Conservation (phyloP, 2,113 vertebrate genomes). For the Cheilinus undulatus region DNA sequence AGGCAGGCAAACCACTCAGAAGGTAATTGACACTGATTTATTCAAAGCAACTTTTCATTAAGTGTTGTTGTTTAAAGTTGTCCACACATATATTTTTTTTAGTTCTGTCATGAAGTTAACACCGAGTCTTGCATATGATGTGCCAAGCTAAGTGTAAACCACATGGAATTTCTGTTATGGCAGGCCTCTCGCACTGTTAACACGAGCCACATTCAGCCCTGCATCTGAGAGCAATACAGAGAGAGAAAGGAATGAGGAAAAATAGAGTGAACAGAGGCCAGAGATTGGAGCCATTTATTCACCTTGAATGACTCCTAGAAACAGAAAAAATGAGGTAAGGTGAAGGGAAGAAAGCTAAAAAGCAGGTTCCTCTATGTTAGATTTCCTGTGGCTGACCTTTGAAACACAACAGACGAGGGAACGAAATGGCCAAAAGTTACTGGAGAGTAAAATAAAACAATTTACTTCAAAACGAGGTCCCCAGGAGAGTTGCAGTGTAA, state of each 20-base stretch:
- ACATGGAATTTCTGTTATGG: conserved; percentile 26
- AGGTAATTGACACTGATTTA: no score
- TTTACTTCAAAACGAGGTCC: conserved; percentile 35
- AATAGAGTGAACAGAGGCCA: conserved; percentile 35
- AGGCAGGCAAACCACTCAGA: no score
- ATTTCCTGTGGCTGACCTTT: conserved; percentile 44
- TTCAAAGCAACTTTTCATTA: no score
- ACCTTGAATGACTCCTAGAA: conserved; percentile 59
- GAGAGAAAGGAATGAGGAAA: conserved; percentile 30
- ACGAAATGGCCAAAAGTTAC: conserved; percentile 13
- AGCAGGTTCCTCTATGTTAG: conserved; percentile 27
- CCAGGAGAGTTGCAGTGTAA: conserved; percentile 21
- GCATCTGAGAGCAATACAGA: conserved; percentile 43
- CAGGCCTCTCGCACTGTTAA: conserved; percentile 27
- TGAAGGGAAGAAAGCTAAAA: conserved; percentile 13
- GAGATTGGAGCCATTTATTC: conserved; percentile 54
- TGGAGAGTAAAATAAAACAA: conserved; percentile 22
- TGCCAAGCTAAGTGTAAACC: conserved; percentile 6
- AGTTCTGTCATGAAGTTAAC: not conserved
- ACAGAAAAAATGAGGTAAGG: not conserved
- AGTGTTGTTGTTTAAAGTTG: not conserved
- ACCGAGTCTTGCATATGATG: conserved; percentile 4
- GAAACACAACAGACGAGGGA: conserved; percentile 14
- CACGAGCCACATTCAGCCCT: conserved; percentile 44
- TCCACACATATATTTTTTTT: not conserved